These are phyloP conservation scores for Noctilio leporinus DNA, from an alignment of 2,113 vertebrate species.

Conservation along the genomic window DNA sequence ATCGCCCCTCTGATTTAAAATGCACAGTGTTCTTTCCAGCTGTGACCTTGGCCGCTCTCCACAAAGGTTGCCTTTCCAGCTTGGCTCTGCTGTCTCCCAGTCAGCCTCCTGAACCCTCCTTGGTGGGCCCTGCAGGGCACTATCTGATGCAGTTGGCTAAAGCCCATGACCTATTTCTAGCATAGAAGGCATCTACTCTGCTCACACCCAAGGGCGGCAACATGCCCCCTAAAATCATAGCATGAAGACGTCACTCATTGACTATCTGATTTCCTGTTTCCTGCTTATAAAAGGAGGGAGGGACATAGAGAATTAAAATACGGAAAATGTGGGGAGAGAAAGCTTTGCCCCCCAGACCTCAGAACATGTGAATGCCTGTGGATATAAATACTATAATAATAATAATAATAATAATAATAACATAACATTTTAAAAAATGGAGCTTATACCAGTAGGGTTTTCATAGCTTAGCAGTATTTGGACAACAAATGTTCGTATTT, in stretches of 20 bases:
- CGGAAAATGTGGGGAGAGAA: neutral
- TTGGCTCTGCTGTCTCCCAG: neutral
- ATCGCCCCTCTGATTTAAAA: neutral
- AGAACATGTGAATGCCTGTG: slow-evolving; percentile 63
- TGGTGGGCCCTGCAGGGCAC: neutral
- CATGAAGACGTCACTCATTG: neutral
- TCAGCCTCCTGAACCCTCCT: neutral
- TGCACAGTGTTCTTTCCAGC: neutral
- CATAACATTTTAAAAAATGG: slow-evolving; percentile 59
- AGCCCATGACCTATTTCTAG: neutral
- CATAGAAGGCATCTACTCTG: neutral
- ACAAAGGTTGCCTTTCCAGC: neutral
- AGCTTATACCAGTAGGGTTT: slow-evolving; percentile 73
- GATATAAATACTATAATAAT: slow-evolving; percentile 77
- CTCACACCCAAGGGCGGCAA: neutral
- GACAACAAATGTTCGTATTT: slow-evolving; percentile 93
- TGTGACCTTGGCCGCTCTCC: slow-evolving; percentile 32
- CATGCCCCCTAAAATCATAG: neutral
- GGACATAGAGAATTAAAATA: neutral
- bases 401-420: neutral
- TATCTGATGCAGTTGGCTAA: neutral
- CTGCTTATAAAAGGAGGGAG: neutral
- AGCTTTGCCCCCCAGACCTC: slow-evolving; percentile 40
- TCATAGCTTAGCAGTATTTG: slow-evolving; percentile 82
- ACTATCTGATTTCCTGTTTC: neutral